phyloP scores from a whole-genome alignment of 2,113 vertebrate genomes.

The Piaya cayana region DNA sequence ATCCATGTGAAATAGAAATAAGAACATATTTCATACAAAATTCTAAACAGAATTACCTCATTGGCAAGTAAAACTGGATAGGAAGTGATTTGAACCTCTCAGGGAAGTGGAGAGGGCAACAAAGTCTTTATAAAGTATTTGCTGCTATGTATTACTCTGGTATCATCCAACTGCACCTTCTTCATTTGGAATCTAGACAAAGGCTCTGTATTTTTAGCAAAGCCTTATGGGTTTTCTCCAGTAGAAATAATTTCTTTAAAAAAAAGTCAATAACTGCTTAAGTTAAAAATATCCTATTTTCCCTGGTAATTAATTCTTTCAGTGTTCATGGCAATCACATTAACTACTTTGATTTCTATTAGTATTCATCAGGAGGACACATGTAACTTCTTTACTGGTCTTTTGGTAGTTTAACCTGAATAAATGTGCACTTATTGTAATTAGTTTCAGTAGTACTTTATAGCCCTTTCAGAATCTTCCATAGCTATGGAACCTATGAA shows the following conservation, averaged over 20 bases:
- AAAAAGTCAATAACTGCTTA: not conserved
- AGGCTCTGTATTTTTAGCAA: not conserved
- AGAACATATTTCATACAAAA: not conserved
- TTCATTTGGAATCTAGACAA: constrained; percentile 11
- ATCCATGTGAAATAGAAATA: not conserved
- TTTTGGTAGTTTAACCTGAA: constrained; percentile 29
- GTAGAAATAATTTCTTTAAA: not conserved
- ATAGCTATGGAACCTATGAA: not conserved
- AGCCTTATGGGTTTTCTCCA: not conserved
- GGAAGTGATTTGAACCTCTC: not conserved
- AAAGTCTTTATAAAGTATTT: not conserved
- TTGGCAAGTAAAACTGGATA: not conserved
- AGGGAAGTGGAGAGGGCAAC: not conserved
- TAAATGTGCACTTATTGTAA: not conserved
- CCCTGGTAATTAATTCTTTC: constrained; percentile 27
- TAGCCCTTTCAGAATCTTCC: constrained; percentile 6
- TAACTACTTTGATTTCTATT: constrained; percentile 41
- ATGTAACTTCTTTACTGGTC: constrained; percentile 23
- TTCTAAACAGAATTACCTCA: not conserved
- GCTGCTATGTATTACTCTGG: not conserved
- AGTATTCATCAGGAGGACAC: constrained; percentile 23
- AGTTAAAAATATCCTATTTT: constrained; percentile 5
- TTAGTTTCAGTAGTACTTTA: constrained; percentile 29
- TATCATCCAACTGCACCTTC: not conserved
- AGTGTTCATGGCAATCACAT: not conserved